A percentile compares a stretch with the other conserved stretches of the same genome.
Evolutionary conservation across 2,113 vertebrate species (phyloP).

Genomic region (Phaethornis superciliosus): DNA sequence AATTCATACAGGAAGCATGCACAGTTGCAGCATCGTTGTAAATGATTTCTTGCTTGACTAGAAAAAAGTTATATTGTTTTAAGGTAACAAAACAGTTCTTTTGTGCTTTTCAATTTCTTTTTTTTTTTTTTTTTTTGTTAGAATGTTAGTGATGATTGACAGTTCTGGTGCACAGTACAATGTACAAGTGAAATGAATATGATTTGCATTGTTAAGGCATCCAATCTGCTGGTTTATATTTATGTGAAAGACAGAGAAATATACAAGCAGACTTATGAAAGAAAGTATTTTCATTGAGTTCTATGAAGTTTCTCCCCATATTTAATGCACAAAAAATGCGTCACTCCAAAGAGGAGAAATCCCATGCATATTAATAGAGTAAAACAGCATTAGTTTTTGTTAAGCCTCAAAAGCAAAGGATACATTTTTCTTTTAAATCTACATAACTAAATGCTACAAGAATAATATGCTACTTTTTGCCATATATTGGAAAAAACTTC

Average conservation of each 20-base stretch:
- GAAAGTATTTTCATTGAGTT: conserved; percentile 88
- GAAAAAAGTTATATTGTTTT: conserved; percentile 87
- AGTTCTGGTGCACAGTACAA: conserved; percentile 92
- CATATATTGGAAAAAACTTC: conserved; percentile 91
- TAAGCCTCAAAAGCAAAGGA: conserved; percentile 91
- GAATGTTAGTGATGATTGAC: conserved; percentile 92
- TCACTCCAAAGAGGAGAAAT: conserved; percentile 87
- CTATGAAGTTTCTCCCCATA: conserved; percentile 86
- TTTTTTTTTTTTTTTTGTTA: conserved; percentile 80
- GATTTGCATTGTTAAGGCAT: conserved; percentile 99
- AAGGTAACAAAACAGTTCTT: conserved; percentile 90
- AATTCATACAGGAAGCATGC: conserved; percentile 83
- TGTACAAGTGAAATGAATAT: conserved; percentile 96
- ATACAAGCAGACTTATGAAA: conserved; percentile 94
- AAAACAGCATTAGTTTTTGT: conserved; percentile 89
- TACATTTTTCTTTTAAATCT: conserved; percentile 90
- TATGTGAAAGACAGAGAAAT: conserved; percentile 92
- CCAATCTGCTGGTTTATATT: conserved; percentile 99
- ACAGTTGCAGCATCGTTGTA: conserved; percentile 83
- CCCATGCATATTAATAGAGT: conserved; percentile 97
- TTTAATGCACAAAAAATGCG: conserved; percentile 90
- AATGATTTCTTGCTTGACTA: conserved; percentile 81
- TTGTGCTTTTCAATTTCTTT: conserved; percentile 95
- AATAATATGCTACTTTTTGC: conserved; percentile 96
- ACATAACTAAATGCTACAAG: conserved; percentile 95